Evolutionary conservation across 2,797 vertebrate genomes (phyloP).

Genomic region (Bovichtus diacanthus): DNA sequence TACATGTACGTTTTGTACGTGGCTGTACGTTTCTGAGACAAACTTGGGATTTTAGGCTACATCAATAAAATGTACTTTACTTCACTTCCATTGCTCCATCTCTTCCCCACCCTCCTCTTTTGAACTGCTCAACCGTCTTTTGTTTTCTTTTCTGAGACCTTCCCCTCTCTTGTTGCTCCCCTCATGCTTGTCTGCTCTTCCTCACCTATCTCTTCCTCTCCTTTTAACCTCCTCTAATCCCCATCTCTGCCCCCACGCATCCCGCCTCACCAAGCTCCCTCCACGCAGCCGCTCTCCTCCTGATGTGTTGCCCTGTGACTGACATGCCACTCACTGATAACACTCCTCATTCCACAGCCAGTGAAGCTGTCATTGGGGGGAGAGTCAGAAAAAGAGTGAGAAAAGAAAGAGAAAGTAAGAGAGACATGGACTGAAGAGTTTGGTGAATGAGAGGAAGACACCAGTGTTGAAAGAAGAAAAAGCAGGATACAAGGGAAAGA

Average conservation of each 20-base stretch:
- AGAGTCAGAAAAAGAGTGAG: slow-evolving; percentile 9
- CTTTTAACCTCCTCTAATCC: slow-evolving; percentile 55
- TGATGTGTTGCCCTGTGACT: slow-evolving; percentile 69
- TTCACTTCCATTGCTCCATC: background rate
- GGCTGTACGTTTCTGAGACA: background rate
- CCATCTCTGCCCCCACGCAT: slow-evolving; percentile 29
- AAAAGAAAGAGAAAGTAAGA: slow-evolving; percentile 7
- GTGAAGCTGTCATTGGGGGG: slow-evolving; percentile 49
- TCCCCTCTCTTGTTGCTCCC: slow-evolving; percentile 31
- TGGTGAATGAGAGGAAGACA: slow-evolving; percentile 28
- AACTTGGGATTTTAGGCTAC: background rate
- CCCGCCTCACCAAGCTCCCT: slow-evolving; percentile 33
- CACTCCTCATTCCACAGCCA: slow-evolving; percentile 78
- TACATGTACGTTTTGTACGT: background rate
- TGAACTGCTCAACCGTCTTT: slow-evolving; percentile 20
- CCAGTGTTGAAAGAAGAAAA: slow-evolving; percentile 3
- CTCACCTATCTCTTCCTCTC: slow-evolving; percentile 35
- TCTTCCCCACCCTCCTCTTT: slow-evolving; percentile 6
- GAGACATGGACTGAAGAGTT: slow-evolving; percentile 15
- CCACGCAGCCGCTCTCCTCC: slow-evolving; percentile 21
- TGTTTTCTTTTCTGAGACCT: slow-evolving; percentile 33
- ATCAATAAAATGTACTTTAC: background rate
- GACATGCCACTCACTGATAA: slow-evolving; percentile 79
- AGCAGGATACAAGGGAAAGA: background rate
- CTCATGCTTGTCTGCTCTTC: slow-evolving; percentile 42